Conservation (phyloP, 2,797 vertebrate species). For the Urosaurus nigricauda region DNA sequence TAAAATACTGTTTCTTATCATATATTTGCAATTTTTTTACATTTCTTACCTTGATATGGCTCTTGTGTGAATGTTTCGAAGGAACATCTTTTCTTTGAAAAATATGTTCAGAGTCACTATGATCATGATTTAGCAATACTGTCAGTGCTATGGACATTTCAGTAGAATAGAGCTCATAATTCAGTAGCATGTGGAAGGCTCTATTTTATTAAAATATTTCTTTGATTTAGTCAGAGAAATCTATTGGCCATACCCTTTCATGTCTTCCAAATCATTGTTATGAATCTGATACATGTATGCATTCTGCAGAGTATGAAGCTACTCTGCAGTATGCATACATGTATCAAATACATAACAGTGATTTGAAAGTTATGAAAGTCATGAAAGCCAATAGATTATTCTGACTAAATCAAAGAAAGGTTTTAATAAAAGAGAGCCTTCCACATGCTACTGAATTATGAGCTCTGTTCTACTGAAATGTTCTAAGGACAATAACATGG, state of each 20-base stretch:
- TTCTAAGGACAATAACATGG: background rate
- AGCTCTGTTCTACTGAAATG: background rate
- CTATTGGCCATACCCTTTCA: background rate
- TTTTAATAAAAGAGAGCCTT: slow-evolving; percentile 17
- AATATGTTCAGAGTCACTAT: background rate
- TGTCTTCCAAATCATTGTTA: background rate
- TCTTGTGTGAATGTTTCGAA: background rate
- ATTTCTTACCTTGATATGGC: no score
- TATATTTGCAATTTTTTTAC: no score
- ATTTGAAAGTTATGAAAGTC: background rate
- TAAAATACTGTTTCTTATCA: no score
- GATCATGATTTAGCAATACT: background rate
- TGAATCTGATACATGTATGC: rapidly evolving
- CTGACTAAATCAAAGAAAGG: background rate
- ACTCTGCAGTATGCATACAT: background rate
- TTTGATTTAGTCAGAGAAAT: background rate
- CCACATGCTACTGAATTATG: background rate
- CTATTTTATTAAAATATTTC: background rate
- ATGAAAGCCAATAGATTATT: background rate
- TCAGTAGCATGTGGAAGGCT: background rate
- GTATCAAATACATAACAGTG: rapidly evolving
- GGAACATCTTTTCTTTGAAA: slow-evolving; percentile 14
- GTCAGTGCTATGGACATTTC: background rate
- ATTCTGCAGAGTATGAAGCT: background rate
- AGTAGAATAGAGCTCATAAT: background rate